Base-by-base conservation (phyloP, 1,140 invertebrate genomes). In the Telenomus remus region DNA sequence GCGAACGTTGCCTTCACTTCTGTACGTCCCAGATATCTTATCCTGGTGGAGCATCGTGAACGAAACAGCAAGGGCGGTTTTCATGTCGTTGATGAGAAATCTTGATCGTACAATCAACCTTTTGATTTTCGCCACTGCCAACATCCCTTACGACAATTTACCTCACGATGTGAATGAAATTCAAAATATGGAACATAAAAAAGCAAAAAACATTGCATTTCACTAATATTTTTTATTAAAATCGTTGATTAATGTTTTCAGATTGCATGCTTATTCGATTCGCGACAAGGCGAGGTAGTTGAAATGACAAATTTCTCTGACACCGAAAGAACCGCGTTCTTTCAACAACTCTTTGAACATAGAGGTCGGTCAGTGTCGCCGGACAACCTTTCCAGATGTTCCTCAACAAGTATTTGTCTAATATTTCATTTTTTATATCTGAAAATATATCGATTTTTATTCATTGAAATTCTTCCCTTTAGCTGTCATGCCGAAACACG, bases 31-130 rank as follows among this genome's bases (percentile, higher is more conserved):
- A 11, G 85, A 88, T 66, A 82, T 90, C 33, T 80, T 89, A 51
- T 81, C 88, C 13, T 90, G 89, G 89, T 90, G 89, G 90, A 76
- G 86, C 37, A 63, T 88, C 39, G 86, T 90, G 0, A 86, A 89
- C 6, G 86, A 87, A 54, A 80, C 83, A 4, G 84, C 86, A 7
- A 86, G 89, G 43, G 82, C 87, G 2, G 85, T 88, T 65, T 88
- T 90, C 33, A 81, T 79, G 5, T 88, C 89, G 1, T 63, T 89
- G 14, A 77, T 90, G 35, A 82, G 84, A 56, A 84, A 87, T 47
- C 64, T 90, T 19, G 89, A 90, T 79, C 83, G 82, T 37, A 88
- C 88, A 11, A 78, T 89, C 9, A 81, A 89, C 16, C 82, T 90
- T 53, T 75, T 90, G 9, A 68, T 89, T 54, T 71, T 90, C 16